Percentiles rank a stretch among this genome's conserved stretches.
These are phyloP conservation scores for Anodontia alba DNA, from an alignment of 2,888 invertebrate species.

Conservation along the genomic window DNA sequence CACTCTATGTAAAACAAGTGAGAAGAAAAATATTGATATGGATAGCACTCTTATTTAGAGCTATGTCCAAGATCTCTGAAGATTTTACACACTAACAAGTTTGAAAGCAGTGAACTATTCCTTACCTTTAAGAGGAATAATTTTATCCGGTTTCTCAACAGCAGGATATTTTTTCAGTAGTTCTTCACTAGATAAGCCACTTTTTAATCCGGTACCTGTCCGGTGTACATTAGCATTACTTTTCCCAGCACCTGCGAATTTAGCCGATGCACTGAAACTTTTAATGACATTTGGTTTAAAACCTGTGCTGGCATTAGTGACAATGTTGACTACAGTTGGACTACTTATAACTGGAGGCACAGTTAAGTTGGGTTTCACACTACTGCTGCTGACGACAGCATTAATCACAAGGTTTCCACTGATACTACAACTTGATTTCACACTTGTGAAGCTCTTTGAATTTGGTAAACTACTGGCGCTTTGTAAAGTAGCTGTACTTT, in stretches of 20 bases:
- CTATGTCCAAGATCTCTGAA: too few relatives aligned
- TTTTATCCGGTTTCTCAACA: constrained; percentile 66
- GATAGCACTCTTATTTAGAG: too few relatives aligned
- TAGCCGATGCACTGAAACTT: constrained; percentile 6
- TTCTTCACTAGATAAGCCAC: constrained; percentile 11
- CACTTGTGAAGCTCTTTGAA: constrained; percentile 9
- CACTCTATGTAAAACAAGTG: too few relatives aligned
- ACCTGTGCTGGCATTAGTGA: background rate
- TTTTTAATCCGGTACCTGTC: constrained; percentile 14
- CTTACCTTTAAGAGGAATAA: constrained; percentile 69
- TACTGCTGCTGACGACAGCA: background rate
- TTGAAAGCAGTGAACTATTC: too few relatives aligned
- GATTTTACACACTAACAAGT: too few relatives aligned
- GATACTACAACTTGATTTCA: constrained; percentile 12
- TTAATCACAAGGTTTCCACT: constrained; percentile 16
- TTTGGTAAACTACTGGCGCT: background rate
- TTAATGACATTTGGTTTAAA: constrained; percentile 8
- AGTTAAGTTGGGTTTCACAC: background rate
- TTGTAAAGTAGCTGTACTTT: background rate
- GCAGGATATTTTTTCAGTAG: constrained; percentile 57
- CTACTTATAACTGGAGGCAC: constrained; percentile 10
- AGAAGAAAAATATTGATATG: too few relatives aligned
- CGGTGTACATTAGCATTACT: background rate
- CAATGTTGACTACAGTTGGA: background rate
- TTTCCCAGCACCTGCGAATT: background rate